phyloP scores from a whole-genome alignment of 37 sponge, comb jelly and placozoan genomes.

The Hormiphora californensis region DNA sequence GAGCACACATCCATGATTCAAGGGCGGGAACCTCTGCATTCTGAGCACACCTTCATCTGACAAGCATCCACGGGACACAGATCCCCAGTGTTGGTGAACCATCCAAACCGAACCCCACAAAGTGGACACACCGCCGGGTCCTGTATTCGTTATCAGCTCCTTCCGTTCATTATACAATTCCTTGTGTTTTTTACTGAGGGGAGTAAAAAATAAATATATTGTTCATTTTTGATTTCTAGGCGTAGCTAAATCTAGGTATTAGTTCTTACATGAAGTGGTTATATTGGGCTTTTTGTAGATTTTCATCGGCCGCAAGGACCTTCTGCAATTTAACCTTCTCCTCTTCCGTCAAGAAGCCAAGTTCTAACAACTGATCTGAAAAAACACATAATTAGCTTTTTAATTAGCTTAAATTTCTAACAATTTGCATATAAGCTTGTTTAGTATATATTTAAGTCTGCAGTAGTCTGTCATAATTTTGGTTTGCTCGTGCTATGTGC shows the following conservation, averaged over 20 bases:
- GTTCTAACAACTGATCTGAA: slow-evolving; percentile 37
- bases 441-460: too few relatives aligned
- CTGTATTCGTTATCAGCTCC: background rate
- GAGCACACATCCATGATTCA: slow-evolving; percentile 17
- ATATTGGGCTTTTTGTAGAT: slow-evolving; percentile 29
- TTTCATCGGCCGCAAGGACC: slow-evolving; percentile 37
- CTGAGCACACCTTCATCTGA: slow-evolving; percentile 11
- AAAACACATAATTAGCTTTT: background rate
- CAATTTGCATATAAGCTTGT: too few relatives aligned
- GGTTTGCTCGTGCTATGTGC: too few relatives aligned
- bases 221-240: background rate
- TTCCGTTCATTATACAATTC: slow-evolving; percentile 51
- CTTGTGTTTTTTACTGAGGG: slow-evolving; percentile 43
- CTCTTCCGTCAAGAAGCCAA: slow-evolving; percentile 30
- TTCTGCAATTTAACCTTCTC: slow-evolving; percentile 35
- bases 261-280: slow-evolving; percentile 46
- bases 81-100: slow-evolving; percentile 53
- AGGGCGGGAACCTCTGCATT: slow-evolving; percentile 13
- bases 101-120: slow-evolving; percentile 8
- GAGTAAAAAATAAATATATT: background rate
- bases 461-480: too few relatives aligned
- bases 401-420: background rate
- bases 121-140: slow-evolving; percentile 33
- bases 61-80: slow-evolving; percentile 50
- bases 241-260: background rate